Conservation (phyloP, 1,140 invertebrate species). For the Euura lappo region DNA sequence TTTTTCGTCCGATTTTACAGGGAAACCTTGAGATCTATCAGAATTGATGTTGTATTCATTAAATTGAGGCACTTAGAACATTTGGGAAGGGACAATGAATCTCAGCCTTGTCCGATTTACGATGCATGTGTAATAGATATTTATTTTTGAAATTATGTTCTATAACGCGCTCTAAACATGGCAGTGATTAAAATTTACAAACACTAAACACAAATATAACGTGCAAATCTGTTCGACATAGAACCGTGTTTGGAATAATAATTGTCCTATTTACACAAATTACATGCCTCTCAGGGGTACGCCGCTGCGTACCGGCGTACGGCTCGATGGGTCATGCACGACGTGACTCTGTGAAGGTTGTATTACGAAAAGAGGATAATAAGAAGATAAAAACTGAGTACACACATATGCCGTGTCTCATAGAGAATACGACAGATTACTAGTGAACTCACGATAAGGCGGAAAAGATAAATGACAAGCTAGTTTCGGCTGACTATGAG, state of each 20-base stretch:
- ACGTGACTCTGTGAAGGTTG: slow-evolving; percentile 2
- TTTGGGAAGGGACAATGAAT: too few relatives aligned
- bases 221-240: slow-evolving; percentile 35
- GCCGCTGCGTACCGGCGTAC: not conserved
- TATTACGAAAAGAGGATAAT: not conserved
- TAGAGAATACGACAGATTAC: too few relatives aligned
- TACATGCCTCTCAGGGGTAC: slow-evolving; percentile 19
- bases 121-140: too few relatives aligned
- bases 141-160: too few relatives aligned
- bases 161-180: not conserved
- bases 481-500: too few relatives aligned
- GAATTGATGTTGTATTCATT: too few relatives aligned
- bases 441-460: too few relatives aligned
- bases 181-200: not conserved
- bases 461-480: too few relatives aligned
- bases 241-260: slow-evolving; percentile 42
- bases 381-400: slow-evolving; percentile 14
- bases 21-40: too few relatives aligned
- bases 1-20: too few relatives aligned
- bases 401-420: not conserved
- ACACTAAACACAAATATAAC: slow-evolving; percentile 10
- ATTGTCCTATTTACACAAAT: slow-evolving; percentile 39
- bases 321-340: slow-evolving; percentile 20
- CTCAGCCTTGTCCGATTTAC: too few relatives aligned
- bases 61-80: too few relatives aligned